Evolutionary conservation across 1,140 invertebrate species (phyloP).

Genomic region (Drosophila erecta): DNA sequence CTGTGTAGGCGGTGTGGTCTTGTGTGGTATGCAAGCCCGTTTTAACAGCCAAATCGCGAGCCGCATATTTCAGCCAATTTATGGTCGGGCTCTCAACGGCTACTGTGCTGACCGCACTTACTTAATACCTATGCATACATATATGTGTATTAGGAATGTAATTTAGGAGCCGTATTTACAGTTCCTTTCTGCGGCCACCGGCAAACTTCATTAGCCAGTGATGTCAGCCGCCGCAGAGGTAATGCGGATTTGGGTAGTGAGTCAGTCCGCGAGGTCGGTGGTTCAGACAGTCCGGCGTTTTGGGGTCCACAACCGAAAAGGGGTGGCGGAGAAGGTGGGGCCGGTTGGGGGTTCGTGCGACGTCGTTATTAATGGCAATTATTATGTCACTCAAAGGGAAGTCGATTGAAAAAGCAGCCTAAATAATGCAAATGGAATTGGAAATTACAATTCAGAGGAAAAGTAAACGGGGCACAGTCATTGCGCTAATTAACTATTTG

Average conservation of each 20-base stretch:
- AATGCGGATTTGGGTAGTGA: slow-evolving; percentile 12
- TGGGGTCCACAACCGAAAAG: background rate
- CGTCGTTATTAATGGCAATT: slow-evolving; percentile 46
- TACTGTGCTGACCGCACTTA: slow-evolving; percentile 26
- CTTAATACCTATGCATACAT: background rate
- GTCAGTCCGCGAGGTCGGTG: slow-evolving; percentile 22
- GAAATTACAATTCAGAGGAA: background rate
- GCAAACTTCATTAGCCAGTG: slow-evolving; percentile 43
- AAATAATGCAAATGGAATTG: slow-evolving; percentile 28
- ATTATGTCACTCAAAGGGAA: slow-evolving; percentile 27
- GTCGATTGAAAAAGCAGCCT: slow-evolving; percentile 21
- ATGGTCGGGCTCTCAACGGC: slow-evolving; percentile 2
- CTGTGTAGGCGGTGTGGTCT: background rate
- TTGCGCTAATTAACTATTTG: slow-evolving; percentile 27
- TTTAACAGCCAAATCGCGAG: background rate
- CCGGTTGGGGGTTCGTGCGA: slow-evolving; percentile 22
- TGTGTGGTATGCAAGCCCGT: background rate
- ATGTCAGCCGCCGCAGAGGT: slow-evolving; percentile 37
- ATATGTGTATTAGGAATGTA: background rate
- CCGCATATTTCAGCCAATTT: slow-evolving; percentile 28
- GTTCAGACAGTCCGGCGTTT: slow-evolving; percentile 51
- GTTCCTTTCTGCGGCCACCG: slow-evolving; percentile 5
- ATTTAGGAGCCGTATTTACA: slow-evolving; percentile 13
- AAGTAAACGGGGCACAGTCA: background rate
- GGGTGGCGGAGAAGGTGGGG: no score